Conservation (phyloP, 1,140 invertebrate species). For the Wasmannia auropunctata region DNA sequence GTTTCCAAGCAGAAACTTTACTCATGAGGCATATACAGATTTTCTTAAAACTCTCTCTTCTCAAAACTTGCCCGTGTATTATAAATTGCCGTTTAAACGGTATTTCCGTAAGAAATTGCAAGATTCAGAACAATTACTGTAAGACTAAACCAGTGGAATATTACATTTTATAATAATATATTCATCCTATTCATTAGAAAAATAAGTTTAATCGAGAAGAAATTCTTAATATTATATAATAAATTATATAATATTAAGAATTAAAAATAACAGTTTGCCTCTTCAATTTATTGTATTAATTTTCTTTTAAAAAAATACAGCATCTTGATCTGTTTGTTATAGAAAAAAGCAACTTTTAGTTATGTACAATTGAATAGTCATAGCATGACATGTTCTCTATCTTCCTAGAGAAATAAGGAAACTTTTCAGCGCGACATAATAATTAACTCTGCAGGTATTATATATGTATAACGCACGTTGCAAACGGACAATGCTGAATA, state of each 20-base stretch:
- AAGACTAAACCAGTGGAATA: not conserved
- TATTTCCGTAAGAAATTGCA: not conserved
- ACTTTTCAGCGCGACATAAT: slow-evolving; percentile 26
- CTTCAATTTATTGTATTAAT: not conserved
- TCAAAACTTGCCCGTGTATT: slow-evolving; percentile 26
- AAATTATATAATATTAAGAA: not conserved
- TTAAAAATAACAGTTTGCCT: not conserved
- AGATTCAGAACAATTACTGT: not conserved
- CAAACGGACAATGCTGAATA: slow-evolving; percentile 20
- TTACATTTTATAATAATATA: not conserved
- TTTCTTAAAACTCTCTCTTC: slow-evolving; percentile 40
- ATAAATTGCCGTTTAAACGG: slow-evolving; percentile 43
- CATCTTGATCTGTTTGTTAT: not conserved
- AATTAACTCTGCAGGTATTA: slow-evolving; percentile 37
- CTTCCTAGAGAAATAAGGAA: slow-evolving; percentile 25
- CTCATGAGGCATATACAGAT: slow-evolving; percentile 44
- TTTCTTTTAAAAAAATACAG: not conserved
- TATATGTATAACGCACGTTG: slow-evolving; percentile 16
- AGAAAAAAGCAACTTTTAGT: not conserved
- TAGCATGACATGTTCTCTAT: slow-evolving; percentile 4
- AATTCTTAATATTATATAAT: too few relatives aligned
- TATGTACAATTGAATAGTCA: not conserved
- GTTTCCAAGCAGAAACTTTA: slow-evolving; percentile 37
- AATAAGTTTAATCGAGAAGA: not conserved
- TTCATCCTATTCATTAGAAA: not conserved